Conservation (phyloP, 2,113 vertebrate genomes). For the Bambusicola thoracicus region DNA sequence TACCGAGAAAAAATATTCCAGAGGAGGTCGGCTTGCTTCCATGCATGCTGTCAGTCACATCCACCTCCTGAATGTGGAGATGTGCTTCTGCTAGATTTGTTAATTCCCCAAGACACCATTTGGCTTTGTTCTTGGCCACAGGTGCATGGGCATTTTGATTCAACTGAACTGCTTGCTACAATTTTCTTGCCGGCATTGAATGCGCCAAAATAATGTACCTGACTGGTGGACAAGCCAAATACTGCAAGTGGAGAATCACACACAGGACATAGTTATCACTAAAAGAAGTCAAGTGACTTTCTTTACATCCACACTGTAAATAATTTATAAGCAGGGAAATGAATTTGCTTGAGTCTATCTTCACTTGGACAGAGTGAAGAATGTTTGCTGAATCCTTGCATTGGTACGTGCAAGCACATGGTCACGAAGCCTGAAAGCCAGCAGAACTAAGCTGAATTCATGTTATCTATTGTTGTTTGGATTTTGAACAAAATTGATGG, state of each 20-base stretch:
- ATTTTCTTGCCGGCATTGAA: neutral
- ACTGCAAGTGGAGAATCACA: neutral
- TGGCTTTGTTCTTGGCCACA: neutral
- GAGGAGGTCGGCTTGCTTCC: slow-evolving; percentile 4
- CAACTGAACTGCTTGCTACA: neutral
- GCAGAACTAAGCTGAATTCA: neutral
- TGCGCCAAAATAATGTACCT: neutral
- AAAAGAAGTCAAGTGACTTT: slow-evolving; percentile 37
- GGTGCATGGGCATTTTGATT: neutral
- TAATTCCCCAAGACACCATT: neutral
- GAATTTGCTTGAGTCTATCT: slow-evolving; percentile 16
- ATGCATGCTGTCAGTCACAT: neutral
- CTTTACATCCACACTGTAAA: slow-evolving; percentile 52
- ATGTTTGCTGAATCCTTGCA: slow-evolving; percentile 48
- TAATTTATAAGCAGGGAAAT: slow-evolving; percentile 26
- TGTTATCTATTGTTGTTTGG: slow-evolving; percentile 86
- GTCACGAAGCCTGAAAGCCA: slow-evolving; percentile 42
- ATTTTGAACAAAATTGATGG: slow-evolving; percentile 95
- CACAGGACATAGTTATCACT: slow-evolving; percentile 37
- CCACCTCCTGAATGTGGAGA: neutral
- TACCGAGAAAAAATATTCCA: slow-evolving; percentile 28
- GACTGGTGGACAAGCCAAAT: slow-evolving; percentile 19
- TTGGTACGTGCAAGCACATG: slow-evolving; percentile 7
- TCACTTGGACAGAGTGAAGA: slow-evolving; percentile 42
- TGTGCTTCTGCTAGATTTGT: neutral